phyloP scores from a whole-genome alignment of 2,888 invertebrate species.

The Microctonus hyperodae region DNA sequence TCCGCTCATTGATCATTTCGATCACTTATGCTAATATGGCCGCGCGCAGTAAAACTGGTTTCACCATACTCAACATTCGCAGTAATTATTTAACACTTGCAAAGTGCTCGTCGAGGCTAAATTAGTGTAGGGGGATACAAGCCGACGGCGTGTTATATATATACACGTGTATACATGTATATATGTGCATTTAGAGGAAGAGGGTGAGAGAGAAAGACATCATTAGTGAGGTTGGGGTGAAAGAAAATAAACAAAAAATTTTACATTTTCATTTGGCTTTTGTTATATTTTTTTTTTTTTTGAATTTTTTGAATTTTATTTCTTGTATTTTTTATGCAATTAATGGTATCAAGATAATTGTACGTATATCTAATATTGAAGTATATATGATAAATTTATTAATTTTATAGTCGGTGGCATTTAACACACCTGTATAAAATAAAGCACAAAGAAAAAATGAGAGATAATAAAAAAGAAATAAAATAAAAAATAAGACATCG shows the following conservation, averaged over 20 bases:
- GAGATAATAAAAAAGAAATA: neutral
- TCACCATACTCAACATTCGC: slow-evolving; percentile 44
- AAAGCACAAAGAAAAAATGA: neutral
- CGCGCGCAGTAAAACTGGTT: slow-evolving; percentile 52
- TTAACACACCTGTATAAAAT: slow-evolving; percentile 2
- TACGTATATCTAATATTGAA: slow-evolving; percentile 11
- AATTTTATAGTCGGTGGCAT: neutral
- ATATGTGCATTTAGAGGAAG: neutral
- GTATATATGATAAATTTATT: neutral
- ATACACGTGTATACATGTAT: neutral
- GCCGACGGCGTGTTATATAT: slow-evolving; percentile 23
- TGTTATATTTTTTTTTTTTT: neutral
- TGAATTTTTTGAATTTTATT: neutral
- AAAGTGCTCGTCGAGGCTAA: slow-evolving; percentile 50
- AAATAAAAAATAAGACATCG: slow-evolving; percentile 12
- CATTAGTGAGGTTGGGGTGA: neutral
- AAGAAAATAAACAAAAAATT: slow-evolving; percentile 15
- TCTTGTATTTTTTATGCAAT: neutral
- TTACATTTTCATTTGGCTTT: slow-evolving; percentile 18
- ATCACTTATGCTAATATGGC: slow-evolving; percentile 58
- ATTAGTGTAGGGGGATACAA: slow-evolving; percentile 48
- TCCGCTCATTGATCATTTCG: slow-evolving; percentile 57
- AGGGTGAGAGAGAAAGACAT: neutral
- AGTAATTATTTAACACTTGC: slow-evolving; percentile 61
- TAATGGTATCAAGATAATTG: neutral